phyloP scores from a whole-genome alignment of 2,888 invertebrate species.

The Drosophila suboccidentalis region DNA sequence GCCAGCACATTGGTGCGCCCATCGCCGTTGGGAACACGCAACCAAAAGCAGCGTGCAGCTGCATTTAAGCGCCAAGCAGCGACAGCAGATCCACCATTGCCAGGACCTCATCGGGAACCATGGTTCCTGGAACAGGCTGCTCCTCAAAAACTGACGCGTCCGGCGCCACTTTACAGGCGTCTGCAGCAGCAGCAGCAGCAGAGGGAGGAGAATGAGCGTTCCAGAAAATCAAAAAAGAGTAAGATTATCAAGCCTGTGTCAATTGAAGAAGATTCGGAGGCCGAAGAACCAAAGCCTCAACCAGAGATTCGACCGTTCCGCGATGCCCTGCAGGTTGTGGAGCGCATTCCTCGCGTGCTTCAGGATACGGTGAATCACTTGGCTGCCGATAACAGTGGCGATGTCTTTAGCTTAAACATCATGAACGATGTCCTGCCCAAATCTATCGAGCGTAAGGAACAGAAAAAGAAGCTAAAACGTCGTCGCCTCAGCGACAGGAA shows the following conservation, averaged over 20 bases:
- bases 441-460: constrained; percentile 31
- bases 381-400: constrained; percentile 57
- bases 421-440: constrained; percentile 60
- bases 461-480: constrained; percentile 8
- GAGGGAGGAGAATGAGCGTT: constrained; percentile 6
- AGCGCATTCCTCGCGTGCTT: constrained; percentile 68
- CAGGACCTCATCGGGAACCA: constrained; percentile 39
- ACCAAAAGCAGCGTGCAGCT: constrained; percentile 42
- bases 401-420: constrained; percentile 70
- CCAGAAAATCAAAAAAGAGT: constrained; percentile 37
- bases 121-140: constrained; percentile 64
- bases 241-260: constrained; percentile 17
- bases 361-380: constrained; percentile 70
- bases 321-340: constrained; percentile 69
- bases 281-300: constrained; percentile 1
- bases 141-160: constrained; percentile 56
- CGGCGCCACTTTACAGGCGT: constrained; percentile 57
- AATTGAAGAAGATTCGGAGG: constrained; percentile 29
- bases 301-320: constrained; percentile 66
- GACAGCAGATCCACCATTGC: neutral
- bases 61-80: constrained; percentile 39
- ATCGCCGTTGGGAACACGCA: constrained; percentile 71
- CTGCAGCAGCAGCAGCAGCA: constrained; percentile 7
- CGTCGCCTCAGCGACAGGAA: constrained; percentile 28
- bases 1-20: constrained; percentile 78